Base-by-base conservation (phyloP, 1,140 invertebrate genomes). In the Condylostylus longicornis region DNA sequence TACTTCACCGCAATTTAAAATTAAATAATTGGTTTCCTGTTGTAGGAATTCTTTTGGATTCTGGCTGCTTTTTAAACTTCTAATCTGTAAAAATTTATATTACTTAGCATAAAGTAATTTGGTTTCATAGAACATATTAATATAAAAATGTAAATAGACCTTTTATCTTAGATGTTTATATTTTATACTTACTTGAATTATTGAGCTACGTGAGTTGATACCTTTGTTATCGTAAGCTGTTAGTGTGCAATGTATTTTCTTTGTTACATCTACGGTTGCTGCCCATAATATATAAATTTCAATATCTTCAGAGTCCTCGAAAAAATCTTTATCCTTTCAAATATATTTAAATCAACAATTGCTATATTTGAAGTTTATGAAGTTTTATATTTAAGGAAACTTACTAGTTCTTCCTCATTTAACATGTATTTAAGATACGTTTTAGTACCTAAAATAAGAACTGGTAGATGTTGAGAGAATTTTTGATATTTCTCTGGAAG, bases 231-330 rank as follows among this genome's bases (percentile, higher is more conserved):
- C 38, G 15, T 36, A 41, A 2, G 33, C 38, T 9, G 42, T 43
- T 2, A 43, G 19, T 5, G 42, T 43, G 14, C 38, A 43, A 25
- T 40, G 30, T 4, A 43, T 43, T 2, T 33, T 34, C 18, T 37
- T 40, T 20, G 35, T 37, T 12, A 38, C 37, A 21, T 43, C 38
- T 14, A 41, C 38, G 18, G 38, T 43, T 15, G 33, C 42, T 22
- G 41, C 19, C 42, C 42, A 43, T 20, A 43, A n/a, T 4, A 43
- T 32, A 13, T n/a, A n/a, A n/a, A n/a, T n/a, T n/a, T n/a, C n/a
- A 30, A 7, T 30, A 15, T 30, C 29, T 8, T 30, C 7, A 7
- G 29, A 13, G 7, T 30, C 7, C n/a, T n/a, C n/a, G 13, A 30
- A 8, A 30, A 30, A 15, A 7, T 7, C 6, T 13, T 30, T 15